These are phyloP conservation scores for Tenthredo amoena DNA, from an alignment of 2,888 invertebrate genomes.

Conservation along the genomic window DNA sequence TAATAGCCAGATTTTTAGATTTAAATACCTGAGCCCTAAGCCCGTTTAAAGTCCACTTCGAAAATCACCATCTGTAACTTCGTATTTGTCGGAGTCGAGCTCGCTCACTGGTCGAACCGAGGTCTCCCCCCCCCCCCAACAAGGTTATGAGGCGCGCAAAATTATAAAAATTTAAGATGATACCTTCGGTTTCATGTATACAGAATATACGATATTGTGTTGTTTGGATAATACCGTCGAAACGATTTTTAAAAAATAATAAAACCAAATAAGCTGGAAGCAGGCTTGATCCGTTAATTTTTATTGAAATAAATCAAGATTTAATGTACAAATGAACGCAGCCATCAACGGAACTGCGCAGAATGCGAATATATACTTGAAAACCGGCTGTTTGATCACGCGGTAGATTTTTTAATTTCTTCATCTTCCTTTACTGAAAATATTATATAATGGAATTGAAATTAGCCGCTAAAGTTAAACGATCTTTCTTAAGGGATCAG, in stretches of 20 bases:
- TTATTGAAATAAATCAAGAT: neutral
- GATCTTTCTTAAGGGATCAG: neutral
- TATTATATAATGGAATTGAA: slow-evolving; percentile 6
- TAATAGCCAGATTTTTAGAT: neutral
- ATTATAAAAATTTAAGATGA: neutral
- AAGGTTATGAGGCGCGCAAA: neutral
- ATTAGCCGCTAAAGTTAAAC: neutral
- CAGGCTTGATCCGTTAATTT: neutral
- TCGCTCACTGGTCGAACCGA: neutral
- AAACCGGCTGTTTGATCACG: neutral
- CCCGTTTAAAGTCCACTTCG: slow-evolving; percentile 14
- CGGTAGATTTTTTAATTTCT: slow-evolving; percentile 17
- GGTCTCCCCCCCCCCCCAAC: neutral
- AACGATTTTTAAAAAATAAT: neutral
- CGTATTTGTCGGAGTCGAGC: neutral
- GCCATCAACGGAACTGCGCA: neutral
- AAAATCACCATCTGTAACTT: slow-evolving; percentile 32
- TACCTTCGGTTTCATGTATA: neutral
- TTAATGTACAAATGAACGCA: neutral
- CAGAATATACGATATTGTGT: neutral
- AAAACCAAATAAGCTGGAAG: neutral
- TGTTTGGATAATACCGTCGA: neutral
- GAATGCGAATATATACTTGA: neutral
- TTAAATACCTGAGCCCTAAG: neutral
- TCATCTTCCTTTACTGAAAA: neutral